Evolutionary conservation across 2,113 vertebrate genomes (phyloP).

Genomic region (Forbesichthys agassizii): DNA sequence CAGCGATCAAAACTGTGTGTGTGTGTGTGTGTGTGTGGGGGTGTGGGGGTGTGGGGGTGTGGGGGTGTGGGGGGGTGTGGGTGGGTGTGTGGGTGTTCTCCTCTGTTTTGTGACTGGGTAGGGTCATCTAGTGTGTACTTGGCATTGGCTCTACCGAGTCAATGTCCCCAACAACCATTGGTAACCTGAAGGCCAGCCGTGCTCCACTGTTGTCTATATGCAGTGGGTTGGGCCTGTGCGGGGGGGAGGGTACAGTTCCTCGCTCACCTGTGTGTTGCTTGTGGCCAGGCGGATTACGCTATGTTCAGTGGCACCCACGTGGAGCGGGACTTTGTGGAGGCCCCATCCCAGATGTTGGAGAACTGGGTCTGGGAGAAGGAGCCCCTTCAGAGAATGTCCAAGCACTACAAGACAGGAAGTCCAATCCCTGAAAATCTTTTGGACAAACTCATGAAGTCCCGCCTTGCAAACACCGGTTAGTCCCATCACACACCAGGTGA

Average conservation of each 20-base stretch:
- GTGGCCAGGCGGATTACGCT: conserved; percentile 87
- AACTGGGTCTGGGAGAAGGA: conserved; percentile 99
- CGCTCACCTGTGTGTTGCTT: background rate
- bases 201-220: too few species aligned
- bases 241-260: background rate
- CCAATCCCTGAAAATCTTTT: conserved; percentile 85
- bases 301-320: conserved; percentile 98
- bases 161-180: too few species aligned
- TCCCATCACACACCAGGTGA: background rate
- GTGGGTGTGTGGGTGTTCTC: too few species aligned
- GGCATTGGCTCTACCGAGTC: too few species aligned
- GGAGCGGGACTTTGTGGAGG: conserved; percentile 96
- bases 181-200: too few species aligned
- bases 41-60: too few species aligned
- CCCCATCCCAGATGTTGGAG: conserved; percentile 97
- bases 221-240: too few species aligned
- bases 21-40: too few species aligned
- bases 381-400: conserved; percentile 90
- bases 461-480: conserved; percentile 93
- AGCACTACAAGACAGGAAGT: conserved; percentile 83
- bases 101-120: too few species aligned
- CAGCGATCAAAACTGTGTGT: too few species aligned
- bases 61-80: too few species aligned
- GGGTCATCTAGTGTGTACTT: too few species aligned
- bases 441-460: conserved; percentile 90